Evolutionary conservation across 1,140 invertebrate species (phyloP).

Genomic region (Condylostylus longicornis): DNA sequence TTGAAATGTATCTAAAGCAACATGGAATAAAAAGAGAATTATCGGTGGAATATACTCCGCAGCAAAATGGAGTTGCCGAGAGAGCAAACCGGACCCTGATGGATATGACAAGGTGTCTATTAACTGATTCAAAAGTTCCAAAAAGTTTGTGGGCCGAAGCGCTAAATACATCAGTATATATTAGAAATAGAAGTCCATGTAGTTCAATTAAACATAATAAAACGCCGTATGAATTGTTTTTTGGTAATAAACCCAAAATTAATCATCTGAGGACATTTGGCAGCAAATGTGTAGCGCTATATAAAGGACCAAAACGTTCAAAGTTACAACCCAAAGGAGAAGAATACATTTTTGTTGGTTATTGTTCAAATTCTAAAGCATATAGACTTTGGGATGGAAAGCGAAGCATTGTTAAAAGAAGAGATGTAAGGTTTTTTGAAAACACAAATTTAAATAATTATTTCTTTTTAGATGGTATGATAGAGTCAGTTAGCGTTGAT

Average conservation of each 20-base stretch:
- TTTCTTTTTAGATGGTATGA: no score
- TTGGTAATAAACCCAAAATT: neutral
- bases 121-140: neutral
- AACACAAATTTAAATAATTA: neutral
- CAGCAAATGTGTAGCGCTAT: neutral
- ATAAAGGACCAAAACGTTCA: neutral
- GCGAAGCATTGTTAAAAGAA: no score
- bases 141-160: conserved; percentile 1
- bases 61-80: neutral
- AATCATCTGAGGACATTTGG: neutral
- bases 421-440: neutral
- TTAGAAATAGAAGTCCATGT: conserved; percentile 2
- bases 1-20: neutral
- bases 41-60: neutral
- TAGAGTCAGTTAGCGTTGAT: no score
- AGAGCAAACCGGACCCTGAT: neutral
- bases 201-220: neutral
- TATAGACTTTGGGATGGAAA: neutral
- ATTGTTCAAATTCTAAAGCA: neutral
- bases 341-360: neutral
- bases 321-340: no score
- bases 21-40: neutral
- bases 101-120: neutral
- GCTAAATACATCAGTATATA: neutral
- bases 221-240: neutral